Percentiles rank a stretch among this genome's conserved stretches.
These are phyloP conservation scores for Sarcophaga carnaria DNA, from an alignment of 2,888 invertebrate species.

Conservation along the genomic window DNA sequence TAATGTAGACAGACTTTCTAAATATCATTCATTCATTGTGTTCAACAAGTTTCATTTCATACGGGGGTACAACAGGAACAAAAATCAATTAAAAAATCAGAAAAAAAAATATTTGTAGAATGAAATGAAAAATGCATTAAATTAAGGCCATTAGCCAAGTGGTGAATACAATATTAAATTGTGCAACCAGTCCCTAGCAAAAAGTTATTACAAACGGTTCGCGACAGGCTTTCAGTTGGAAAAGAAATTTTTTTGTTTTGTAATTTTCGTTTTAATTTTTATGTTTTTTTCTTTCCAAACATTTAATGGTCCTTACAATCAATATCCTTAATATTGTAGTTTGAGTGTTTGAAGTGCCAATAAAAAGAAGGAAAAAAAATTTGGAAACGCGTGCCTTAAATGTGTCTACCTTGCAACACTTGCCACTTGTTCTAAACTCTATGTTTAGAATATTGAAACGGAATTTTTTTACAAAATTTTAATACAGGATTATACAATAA, in stretches of 20 bases:
- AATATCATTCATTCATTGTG: slow-evolving; percentile 3
- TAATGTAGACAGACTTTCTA: slow-evolving; percentile 34
- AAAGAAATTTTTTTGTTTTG: slow-evolving; percentile 3
- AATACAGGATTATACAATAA: too few relatives aligned
- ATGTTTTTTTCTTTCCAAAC: too few relatives aligned
- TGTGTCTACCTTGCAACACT: not conserved
- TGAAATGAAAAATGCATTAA: slow-evolving; percentile 26
- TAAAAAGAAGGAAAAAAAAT: not conserved
- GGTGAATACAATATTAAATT: slow-evolving; percentile 39
- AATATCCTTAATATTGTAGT: not conserved
- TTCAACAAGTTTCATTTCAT: slow-evolving; percentile 18
- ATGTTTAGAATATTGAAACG: too few relatives aligned
- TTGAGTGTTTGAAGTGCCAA: not conserved
- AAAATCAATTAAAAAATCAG: not conserved
- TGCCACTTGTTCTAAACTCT: too few relatives aligned
- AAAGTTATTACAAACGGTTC: slow-evolving; percentile 59
- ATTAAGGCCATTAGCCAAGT: slow-evolving; percentile 47
- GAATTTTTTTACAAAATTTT: too few relatives aligned
- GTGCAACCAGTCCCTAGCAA: slow-evolving; percentile 61
- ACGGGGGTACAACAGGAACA: slow-evolving; percentile 20
- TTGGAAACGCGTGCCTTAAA: not conserved
- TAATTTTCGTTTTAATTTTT: not conserved
- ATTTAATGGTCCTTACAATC: not conserved
- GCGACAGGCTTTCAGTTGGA: not conserved
- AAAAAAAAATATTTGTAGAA: not conserved